Evolutionary conservation across 1,140 invertebrate species (phyloP), one percentile per base, ranked within the genome.

Genomic region (Laodelphax striatellus): DNA sequence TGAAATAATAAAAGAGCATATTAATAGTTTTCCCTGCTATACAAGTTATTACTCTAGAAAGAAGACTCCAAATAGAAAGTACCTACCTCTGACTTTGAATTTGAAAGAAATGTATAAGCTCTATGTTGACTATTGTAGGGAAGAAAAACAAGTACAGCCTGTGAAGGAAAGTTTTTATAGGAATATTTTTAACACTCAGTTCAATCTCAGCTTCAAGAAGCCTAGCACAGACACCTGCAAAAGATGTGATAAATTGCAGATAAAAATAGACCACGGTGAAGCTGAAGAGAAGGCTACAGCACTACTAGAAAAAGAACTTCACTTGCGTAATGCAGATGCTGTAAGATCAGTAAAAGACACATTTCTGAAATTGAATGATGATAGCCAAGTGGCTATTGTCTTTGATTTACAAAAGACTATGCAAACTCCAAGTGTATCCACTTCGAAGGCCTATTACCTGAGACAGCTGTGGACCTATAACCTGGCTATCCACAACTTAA

Each of bases 331-430:
- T 5, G 43, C 43, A 46, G 43, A 46, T 46, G 43, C 43, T 46
- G 13, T 19, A 46, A 46, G 43, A 19, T 16, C 14, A 16, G n/a
- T 13, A 46, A 46, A 19, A 46, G 19, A 46, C 14, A 46, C n/a
- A 16, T 19, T 16, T n/a, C 43, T 16, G 43, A 46, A 46, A 19
- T 19, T 46, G 43, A n/a, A 16, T 16, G 19, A 4, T 46, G n/a
- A 46, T n/a, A 46, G n/a, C 13, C 43, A 46, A 46, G 43, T 46
- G 14, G 24, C 31, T 19, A 61, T 56, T 58, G 57, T 38, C 50
- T 62, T 62, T 62, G 60, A 62, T 38, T 44, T 62, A 41, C 22
- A 61, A 57, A 57, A 61, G 56, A 62, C 56, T 14, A 13, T 64
- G 31, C 60, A 42, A 44, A 62, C 46, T 16, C 62, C 62, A 24